These are phyloP conservation scores for Triplophysa yarkandensis DNA, from an alignment of 2,797 vertebrate species.

Conservation along the genomic window DNA sequence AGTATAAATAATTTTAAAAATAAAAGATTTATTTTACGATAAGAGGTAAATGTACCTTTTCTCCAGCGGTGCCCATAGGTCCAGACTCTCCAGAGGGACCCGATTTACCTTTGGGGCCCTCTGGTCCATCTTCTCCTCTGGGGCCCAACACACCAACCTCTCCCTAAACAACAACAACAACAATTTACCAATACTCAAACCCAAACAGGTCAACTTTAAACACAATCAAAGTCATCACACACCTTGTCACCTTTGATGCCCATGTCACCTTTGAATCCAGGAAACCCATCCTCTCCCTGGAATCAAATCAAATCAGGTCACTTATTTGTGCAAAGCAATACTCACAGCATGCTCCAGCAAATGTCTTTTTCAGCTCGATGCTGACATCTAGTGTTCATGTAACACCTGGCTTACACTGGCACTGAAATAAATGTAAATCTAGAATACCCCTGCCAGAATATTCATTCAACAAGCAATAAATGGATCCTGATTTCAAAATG, in stretches of 20 bases:
- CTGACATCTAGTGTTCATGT: conserved; percentile 54
- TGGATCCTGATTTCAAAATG: not conserved
- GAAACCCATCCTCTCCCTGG: conserved; percentile 97
- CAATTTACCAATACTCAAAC: conserved; percentile 17
- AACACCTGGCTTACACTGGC: not conserved
- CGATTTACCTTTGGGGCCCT: conserved; percentile 93
- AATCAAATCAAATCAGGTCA: conserved; percentile 41
- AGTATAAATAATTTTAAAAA: not conserved
- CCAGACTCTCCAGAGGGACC: conserved; percentile 90
- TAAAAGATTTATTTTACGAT: not conserved
- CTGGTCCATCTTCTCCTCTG: conserved; percentile 95
- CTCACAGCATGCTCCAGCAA: no score
- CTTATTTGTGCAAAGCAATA: no score
- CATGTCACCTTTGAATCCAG: conserved; percentile 99
- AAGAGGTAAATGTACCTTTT: conserved; percentile 81
- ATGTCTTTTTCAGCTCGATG: conserved; percentile 36
- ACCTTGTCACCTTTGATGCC: conserved; percentile 96
- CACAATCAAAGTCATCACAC: conserved; percentile 51
- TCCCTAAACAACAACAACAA: conserved; percentile 65
- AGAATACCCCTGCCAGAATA: not conserved
- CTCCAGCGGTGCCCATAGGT: conserved; percentile 86
- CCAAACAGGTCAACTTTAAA: not conserved
- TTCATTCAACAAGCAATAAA: not conserved
- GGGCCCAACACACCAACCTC: conserved; percentile 74
- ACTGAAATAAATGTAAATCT: not conserved